Evolutionary conservation across 1,140 invertebrate genomes (phyloP).

Genomic region (Aphis gossypii): DNA sequence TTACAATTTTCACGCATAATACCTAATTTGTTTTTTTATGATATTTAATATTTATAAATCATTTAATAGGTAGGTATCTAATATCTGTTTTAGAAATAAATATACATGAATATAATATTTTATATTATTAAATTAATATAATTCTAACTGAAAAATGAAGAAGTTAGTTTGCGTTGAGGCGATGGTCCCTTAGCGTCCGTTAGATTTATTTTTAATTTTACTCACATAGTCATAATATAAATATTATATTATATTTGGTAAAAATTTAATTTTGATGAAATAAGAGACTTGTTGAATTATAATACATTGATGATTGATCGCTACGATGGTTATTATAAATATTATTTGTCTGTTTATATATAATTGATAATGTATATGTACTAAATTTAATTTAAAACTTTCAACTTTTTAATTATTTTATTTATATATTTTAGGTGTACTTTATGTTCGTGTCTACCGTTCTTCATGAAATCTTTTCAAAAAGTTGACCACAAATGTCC

Average conservation of each 20-base stretch:
- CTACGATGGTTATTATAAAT: neutral
- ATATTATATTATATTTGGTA: neutral
- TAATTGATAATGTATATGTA: neutral
- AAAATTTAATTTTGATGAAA: neutral
- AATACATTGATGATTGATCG: neutral
- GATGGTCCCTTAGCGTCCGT: no score
- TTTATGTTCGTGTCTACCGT: slow-evolving; percentile 21
- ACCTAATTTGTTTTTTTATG: no score
- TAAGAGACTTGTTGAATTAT: neutral
- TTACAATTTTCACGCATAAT: neutral
- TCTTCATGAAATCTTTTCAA: neutral
- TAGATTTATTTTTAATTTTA: neutral
- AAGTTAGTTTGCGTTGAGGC: neutral
- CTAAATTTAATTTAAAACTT: neutral
- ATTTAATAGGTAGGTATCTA: no score
- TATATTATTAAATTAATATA: no score
- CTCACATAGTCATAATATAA: neutral
- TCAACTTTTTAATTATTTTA: neutral
- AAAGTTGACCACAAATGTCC: neutral
- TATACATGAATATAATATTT: no score
- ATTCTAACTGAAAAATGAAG: no score
- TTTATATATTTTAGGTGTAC: neutral
- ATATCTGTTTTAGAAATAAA: no score
- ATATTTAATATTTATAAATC: no score
- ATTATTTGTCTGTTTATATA: neutral